Evolutionary conservation across 2,113 vertebrate species (phyloP).

Genomic region (Apus apus): DNA sequence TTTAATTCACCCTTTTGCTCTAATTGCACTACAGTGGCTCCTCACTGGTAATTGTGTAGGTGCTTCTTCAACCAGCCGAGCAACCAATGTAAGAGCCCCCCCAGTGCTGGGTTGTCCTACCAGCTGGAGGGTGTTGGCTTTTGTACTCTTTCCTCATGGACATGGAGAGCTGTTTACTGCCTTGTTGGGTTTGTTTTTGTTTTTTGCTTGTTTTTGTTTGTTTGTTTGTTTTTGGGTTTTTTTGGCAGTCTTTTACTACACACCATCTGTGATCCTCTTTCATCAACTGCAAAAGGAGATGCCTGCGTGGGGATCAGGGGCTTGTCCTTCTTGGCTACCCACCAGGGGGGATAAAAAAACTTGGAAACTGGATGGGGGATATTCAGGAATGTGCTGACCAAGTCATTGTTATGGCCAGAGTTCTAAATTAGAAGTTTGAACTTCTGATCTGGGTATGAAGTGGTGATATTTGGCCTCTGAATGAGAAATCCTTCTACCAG

Average conservation of each 20-base stretch:
- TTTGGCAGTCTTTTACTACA: neutral
- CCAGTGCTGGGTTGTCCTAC: neutral
- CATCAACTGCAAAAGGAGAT: neutral
- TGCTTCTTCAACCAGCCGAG: neutral
- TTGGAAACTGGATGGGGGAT: fast-evolving
- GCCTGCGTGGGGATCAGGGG: neutral
- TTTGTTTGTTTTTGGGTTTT: neutral
- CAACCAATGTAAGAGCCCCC: too few relatives aligned
- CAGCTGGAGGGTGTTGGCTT: neutral
- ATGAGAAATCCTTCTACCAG: neutral
- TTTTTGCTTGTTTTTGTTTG: neutral
- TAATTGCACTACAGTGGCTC: neutral
- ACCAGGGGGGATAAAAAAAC: neutral
- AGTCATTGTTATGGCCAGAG: fast-evolving
- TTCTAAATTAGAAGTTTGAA: neutral
- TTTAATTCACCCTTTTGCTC: neutral
- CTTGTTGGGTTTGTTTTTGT: too few relatives aligned
- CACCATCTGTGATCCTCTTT: neutral
- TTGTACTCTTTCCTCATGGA: neutral
- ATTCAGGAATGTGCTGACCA: neutral
- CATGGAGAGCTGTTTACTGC: neutral
- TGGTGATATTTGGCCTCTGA: neutral
- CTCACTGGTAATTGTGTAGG: neutral
- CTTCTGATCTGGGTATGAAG: neutral
- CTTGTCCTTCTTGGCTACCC: neutral